These are phyloP conservation scores for Azemiops feae DNA, from an alignment of 2,113 vertebrate species.

Conservation along the genomic window DNA sequence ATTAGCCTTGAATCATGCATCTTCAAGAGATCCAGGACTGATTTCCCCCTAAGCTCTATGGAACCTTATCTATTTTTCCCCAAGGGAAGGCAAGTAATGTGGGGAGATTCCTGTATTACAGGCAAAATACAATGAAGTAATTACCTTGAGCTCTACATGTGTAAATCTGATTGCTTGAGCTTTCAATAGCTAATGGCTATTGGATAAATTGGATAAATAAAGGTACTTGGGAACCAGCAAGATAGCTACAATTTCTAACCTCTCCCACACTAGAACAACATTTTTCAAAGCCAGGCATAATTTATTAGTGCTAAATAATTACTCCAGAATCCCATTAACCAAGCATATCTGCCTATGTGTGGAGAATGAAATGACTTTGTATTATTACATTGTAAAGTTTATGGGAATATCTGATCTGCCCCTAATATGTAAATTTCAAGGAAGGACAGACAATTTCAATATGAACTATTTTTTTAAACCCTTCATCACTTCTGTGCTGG, in stretches of 20 bases:
- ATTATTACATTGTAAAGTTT: background rate
- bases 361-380: background rate
- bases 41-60: too few relatives aligned
- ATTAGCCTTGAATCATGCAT: too few relatives aligned
- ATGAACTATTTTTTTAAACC: background rate
- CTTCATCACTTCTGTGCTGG: background rate
- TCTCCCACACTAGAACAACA: background rate
- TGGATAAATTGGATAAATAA: background rate
- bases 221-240: background rate
- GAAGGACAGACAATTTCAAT: background rate
- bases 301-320: background rate
- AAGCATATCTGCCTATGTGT: background rate
- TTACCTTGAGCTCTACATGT: too few relatives aligned
- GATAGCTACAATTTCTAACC: background rate
- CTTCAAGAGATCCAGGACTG: too few relatives aligned
- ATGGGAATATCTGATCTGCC: background rate
- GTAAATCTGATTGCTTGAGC: too few relatives aligned
- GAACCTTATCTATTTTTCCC: too few relatives aligned
- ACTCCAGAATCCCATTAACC: background rate
- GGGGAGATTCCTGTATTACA: too few relatives aligned
- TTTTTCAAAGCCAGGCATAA: background rate
- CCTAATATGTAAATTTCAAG: background rate
- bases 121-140: too few relatives aligned
- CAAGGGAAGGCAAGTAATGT: too few relatives aligned
- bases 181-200: background rate